Evolutionary conservation across 2,888 invertebrate species (phyloP), one percentile per base, ranked within the genome.

Genomic region (Philopedon plagiatum): DNA sequence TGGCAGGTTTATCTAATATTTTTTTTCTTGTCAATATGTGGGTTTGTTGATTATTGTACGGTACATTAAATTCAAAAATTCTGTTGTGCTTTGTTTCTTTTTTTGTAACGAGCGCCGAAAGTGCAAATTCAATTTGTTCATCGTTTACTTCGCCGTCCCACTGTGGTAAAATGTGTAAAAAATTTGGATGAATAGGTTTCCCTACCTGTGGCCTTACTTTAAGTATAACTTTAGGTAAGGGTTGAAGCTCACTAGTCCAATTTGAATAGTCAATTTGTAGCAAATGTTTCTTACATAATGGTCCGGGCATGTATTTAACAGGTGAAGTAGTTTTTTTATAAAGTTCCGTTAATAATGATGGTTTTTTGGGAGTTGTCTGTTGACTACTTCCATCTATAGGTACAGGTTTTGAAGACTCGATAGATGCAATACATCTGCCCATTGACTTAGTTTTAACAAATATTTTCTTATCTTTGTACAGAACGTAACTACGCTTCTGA

Each of bases 251-350:
- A 29, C 86, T 85, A 65, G 85, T 80, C 77, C 89, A 89, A 74
- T 70, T 57, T 41, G 86, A 83, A 29, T 86, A 81, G 41, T 86
- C 83, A 76, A 84, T 83, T 73, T 85, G 88, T 23, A 89, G 82
- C 62, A 80, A 68, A 57, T 79, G 81, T 82, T 90, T 90, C 78
- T 84, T 87, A 61, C 84, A 82, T 51, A 90, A 81, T 2, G 90
- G 90, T 0, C 90, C 90, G 2, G 90, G 88, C 79, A 86, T 89
- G 80, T 90, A 89, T 77, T 85, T 86, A 9, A 88, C 76, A 70
- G 54, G 79, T 80, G 15, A 72, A 77, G 61, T 75, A 5, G 23
- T 78, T 37, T 79, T 77, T 58, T 80, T 87, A 84, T 64, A 82
- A 81, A 74, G 82, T 83, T 77, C 77, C 81, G 74, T 87, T 79